A percentile compares a stretch with the other conserved stretches of the same genome.
These are phyloP conservation scores for Eolophus roseicapilla DNA, from an alignment of 2,113 vertebrate genomes.

Conservation along the genomic window DNA sequence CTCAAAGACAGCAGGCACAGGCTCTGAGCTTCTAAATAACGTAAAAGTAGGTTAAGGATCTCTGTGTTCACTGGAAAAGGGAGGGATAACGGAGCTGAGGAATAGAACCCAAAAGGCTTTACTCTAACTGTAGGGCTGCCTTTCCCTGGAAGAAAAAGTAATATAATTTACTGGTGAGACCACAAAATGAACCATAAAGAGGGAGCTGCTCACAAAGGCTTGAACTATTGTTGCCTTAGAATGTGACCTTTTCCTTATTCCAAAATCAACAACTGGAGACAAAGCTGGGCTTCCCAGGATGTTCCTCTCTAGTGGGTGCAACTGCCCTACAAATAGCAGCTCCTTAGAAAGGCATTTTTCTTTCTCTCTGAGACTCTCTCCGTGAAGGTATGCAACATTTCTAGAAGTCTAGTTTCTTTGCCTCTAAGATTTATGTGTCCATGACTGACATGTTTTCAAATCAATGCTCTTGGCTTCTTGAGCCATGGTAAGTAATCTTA, in stretches of 20 bases:
- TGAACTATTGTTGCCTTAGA: neutral
- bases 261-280: neutral
- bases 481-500: neutral
- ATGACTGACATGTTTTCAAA: neutral
- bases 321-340: neutral
- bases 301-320: neutral
- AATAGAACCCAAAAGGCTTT: conserved; percentile 34
- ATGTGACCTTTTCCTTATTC: conserved; percentile 31
- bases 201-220: neutral
- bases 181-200: neutral
- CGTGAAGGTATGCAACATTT: neutral
- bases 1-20: conserved; percentile 43
- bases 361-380: neutral
- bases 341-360: neutral
- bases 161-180: conserved; percentile 9
- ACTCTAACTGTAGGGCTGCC: neutral
- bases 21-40: neutral
- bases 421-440: neutral
- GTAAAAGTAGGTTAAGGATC: conserved; percentile 64
- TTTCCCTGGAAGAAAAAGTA: conserved; percentile 16
- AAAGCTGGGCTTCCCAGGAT: neutral
- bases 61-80: conserved; percentile 9
- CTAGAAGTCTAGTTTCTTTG: neutral
- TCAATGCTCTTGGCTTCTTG: neutral
- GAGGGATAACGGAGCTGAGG: neutral